These are phyloP conservation scores for Seriola dumerili DNA, from an alignment of 2,113 vertebrate genomes.

Conservation along the genomic window DNA sequence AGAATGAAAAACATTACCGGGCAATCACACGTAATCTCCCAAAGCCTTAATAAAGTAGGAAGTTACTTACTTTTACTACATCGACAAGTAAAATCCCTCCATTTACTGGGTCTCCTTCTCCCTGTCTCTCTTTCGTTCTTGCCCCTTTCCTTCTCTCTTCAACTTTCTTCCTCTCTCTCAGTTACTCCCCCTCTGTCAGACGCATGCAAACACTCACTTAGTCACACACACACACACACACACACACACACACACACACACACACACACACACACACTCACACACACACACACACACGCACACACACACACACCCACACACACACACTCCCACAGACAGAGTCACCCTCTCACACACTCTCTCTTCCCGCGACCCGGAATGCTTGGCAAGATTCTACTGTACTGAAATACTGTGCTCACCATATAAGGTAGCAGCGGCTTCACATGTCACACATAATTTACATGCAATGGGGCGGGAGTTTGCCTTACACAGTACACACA, in stretches of 20 bases:
- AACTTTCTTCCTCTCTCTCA: conserved; percentile 75
- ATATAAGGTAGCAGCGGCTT: conserved; percentile 90
- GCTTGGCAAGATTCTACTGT: conserved; percentile 87
- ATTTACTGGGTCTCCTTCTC: conserved; percentile 55
- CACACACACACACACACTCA: conserved; percentile 76
- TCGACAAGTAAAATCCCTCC: conserved; percentile 55
- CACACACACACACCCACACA: conserved; percentile 55
- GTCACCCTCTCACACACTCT: conserved; percentile 79
- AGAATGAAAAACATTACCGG: conserved; percentile 10
- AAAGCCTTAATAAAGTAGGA: conserved; percentile 36
- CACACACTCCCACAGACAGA: conserved; percentile 76
- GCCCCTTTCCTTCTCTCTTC: conserved; percentile 55
- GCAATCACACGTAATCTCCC: neutral
- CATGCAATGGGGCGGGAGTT: conserved; percentile 85
- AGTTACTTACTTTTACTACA: conserved; percentile 72
- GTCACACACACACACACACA: conserved; percentile 58
- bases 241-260: conserved; percentile 73
- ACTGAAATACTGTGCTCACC: conserved; percentile 89
- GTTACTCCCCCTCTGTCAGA: conserved; percentile 77
- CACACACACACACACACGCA: conserved; percentile 74
- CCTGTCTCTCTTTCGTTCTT: conserved; percentile 38
- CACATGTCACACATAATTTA: conserved; percentile 91
- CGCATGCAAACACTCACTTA: conserved; percentile 77
- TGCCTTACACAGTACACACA: conserved; percentile 78
- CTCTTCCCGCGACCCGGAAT: conserved; percentile 83